Evolutionary conservation across 1,140 invertebrate genomes (phyloP).

Genomic region (Colletes gigas): DNA sequence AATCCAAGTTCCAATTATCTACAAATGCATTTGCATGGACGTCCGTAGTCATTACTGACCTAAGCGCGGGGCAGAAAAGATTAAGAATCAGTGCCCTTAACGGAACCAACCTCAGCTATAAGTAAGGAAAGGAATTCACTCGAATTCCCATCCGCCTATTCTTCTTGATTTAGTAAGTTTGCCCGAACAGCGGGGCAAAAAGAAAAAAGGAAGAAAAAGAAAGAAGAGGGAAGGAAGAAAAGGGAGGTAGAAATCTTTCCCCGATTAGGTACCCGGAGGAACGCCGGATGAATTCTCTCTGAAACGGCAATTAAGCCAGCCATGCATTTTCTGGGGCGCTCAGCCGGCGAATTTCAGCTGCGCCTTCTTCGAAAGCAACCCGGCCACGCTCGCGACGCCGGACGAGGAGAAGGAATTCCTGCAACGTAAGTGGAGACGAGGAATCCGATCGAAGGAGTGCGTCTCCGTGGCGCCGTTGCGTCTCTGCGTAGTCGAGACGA

Average conservation of each 20-base stretch:
- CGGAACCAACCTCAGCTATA: not conserved
- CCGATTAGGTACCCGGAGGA: conserved; percentile 37
- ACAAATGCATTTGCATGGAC: no score
- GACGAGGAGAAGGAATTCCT: conserved; percentile 49
- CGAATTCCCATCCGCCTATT: conserved; percentile 1
- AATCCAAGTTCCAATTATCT: no score
- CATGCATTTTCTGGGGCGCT: conserved; percentile 39
- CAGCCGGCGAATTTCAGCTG: conserved; percentile 15
- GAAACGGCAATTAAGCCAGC: conserved; percentile 52
- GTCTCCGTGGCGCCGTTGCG: conserved; percentile 63
- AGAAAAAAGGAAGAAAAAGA: not conserved
- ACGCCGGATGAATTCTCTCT: conserved; percentile 39
- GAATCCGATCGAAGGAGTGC: conserved; percentile 66
- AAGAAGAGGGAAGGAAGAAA: no score
- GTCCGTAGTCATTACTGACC: no score
- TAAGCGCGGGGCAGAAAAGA: no score
- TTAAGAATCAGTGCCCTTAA: not conserved
- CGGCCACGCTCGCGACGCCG: not conserved
- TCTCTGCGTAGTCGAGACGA: conserved; percentile 62
- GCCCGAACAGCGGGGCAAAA: not conserved
- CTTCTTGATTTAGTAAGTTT: conserved; percentile 18
- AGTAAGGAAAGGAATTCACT: not conserved
- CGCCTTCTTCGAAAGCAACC: conserved; percentile 24
- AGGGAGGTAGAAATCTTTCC: conserved; percentile 18
- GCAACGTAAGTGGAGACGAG: conserved; percentile 64